Conservation (phyloP, 2,113 vertebrate genomes). For the Pardalotus punctatus region DNA sequence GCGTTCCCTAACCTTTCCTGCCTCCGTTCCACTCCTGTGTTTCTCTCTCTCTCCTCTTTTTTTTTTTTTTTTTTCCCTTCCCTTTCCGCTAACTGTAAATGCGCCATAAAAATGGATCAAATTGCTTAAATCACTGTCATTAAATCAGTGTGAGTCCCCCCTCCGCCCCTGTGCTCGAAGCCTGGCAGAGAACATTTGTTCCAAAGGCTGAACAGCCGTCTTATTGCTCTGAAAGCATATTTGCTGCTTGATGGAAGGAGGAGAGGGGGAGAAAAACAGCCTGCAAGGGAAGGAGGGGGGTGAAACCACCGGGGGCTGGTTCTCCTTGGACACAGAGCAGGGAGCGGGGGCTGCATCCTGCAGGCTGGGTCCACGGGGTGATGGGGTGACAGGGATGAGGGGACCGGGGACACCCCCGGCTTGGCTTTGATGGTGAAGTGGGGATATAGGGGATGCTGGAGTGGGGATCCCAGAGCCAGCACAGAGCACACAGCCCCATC, state of each 20-base stretch:
- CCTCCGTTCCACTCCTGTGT: slow-evolving; percentile 48
- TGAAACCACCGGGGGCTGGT: background rate
- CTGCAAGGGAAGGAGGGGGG: slow-evolving; percentile 38
- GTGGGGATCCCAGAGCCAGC: background rate
- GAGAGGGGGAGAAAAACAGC: slow-evolving; percentile 56
- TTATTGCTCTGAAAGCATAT: slow-evolving; percentile 69
- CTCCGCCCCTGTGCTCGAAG: slow-evolving; percentile 58
- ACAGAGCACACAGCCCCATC: background rate
- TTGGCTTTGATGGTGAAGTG: background rate
- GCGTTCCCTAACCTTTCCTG: slow-evolving; percentile 63
- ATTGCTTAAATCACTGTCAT: slow-evolving; percentile 72
- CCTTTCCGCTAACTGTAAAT: slow-evolving; percentile 58
- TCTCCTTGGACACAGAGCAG: background rate
- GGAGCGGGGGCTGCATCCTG: fast-evolving
- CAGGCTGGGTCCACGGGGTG: background rate
- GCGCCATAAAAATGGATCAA: slow-evolving; percentile 69
- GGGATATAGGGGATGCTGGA: background rate
- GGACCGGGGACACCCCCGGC: fast-evolving
- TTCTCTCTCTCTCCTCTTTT: slow-evolving; percentile 32
- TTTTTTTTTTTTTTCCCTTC: background rate
- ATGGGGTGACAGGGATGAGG: background rate
- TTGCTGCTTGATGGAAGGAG: slow-evolving; percentile 68
- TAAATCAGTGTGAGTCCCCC: slow-evolving; percentile 69
- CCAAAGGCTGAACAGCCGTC: slow-evolving; percentile 67
- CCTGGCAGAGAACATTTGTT: slow-evolving; percentile 68